Base-by-base conservation (phyloP, 2,797 vertebrate species). In the Ara ararauna region DNA sequence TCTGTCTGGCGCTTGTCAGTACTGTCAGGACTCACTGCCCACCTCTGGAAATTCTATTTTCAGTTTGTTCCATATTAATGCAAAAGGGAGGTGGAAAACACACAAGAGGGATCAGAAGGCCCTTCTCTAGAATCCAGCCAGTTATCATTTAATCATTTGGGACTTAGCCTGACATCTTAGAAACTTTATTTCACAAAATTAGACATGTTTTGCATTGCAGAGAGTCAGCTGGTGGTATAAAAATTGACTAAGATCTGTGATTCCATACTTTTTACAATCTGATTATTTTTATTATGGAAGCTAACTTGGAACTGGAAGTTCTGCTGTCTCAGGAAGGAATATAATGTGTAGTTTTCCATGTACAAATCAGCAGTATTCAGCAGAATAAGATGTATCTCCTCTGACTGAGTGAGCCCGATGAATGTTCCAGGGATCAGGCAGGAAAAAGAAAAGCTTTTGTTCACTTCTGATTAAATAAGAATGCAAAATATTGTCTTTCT, bases 31-130 rank as follows among this genome's bases (percentile, higher is more conserved):
- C 62, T 89, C 58, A 72, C 62, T 93, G 83, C 44, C 54, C 74
- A 47, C 18, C 60, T 84, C 68, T 78, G 24, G 48, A 95, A 93
- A 53, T 85, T 76, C 74, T 87, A 48, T 92, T 95, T 94, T 87
- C 84, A 67, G 53, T 85, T 93, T 61, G 61, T 83, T 94, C 81
- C 68, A 77, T 95, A 90, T 82, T 78, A 70, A 72, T 87, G 78
- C 61, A 89, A 92, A 85, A 89, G 8, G 15, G 32, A n/a, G 30
- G 67, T 40, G 34, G 34, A 36, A 60, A 36, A 60, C 11, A 36
- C 54, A 60, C 34, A 60, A 60, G 23, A 60, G 58, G 53, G 34
- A 72, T 88, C 67, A 93, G 74, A 86, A 70, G 73, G 61, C 54
- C 18, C 29, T 74, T 68, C 44, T 90, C 34, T 45, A 45, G 81